phyloP scores from a whole-genome alignment of 2,888 invertebrate species.

The Oligia latruncula region DNA sequence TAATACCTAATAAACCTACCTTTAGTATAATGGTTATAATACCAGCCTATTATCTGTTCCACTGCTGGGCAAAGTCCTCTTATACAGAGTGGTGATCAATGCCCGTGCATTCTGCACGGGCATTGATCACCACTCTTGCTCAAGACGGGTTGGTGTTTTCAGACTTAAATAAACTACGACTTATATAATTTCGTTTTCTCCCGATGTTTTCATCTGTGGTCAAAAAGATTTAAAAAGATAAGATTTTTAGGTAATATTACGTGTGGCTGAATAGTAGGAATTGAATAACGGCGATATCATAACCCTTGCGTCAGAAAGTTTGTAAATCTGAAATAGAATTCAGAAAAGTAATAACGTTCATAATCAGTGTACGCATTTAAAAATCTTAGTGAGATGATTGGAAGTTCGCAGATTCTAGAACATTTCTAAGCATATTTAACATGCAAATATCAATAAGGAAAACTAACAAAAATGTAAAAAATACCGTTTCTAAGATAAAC shows the following conservation, averaged over 20 bases:
- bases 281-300: conserved; percentile 33
- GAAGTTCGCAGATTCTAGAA: conserved; percentile 9
- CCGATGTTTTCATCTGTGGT: neutral
- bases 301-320: conserved; percentile 27
- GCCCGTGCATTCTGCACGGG: too few relatives aligned
- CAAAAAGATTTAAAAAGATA: neutral
- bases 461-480: conserved; percentile 11
- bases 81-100: neutral
- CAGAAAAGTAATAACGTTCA: conserved; percentile 21
- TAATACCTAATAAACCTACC: neutral
- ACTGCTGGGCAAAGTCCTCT: neutral
- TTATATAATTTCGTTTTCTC: neutral
- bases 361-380: conserved; percentile 15
- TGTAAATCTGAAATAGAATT: conserved; percentile 22
- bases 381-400: conserved; percentile 12
- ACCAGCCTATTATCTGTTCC: neutral
- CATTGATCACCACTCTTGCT: too few relatives aligned
- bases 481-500: conserved; percentile 27
- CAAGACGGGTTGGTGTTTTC: neutral
- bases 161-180: neutral
- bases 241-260: neutral
- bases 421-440: neutral
- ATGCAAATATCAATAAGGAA: conserved; percentile 46
- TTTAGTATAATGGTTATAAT: neutral
- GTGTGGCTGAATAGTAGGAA: neutral